Conservation (phyloP, 2,113 vertebrate species). For the Tupaia chinensis region DNA sequence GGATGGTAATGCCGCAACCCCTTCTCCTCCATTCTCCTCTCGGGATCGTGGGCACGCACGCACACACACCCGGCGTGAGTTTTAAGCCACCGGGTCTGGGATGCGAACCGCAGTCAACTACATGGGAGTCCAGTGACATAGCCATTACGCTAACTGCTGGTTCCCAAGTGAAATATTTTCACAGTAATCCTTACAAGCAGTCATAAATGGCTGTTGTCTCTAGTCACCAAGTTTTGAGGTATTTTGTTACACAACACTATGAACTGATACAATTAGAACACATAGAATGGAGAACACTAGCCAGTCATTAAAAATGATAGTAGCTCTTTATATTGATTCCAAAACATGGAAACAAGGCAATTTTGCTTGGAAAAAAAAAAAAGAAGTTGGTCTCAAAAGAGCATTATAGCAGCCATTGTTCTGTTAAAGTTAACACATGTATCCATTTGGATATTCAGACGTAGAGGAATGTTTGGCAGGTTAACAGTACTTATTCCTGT, state of each 20-base stretch:
- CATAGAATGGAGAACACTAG: conserved; percentile 1
- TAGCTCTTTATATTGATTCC: background rate
- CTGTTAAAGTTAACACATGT: background rate
- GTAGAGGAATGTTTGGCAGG: background rate
- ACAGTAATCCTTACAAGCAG: background rate
- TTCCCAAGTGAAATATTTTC: background rate
- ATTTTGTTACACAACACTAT: conserved; percentile 27
- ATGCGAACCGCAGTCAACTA: no score
- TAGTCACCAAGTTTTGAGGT: background rate
- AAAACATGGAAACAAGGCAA: background rate
- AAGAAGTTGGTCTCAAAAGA: background rate
- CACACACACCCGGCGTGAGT: no score
- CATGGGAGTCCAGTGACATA: no score
- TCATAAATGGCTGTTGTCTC: background rate
- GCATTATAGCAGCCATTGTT: background rate
- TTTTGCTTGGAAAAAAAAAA: background rate
- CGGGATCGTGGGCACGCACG: no score
- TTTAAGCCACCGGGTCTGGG: no score
- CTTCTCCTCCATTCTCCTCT: no score
- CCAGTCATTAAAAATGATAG: conserved; percentile 26
- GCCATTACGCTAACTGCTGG: no score
- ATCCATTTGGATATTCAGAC: background rate
- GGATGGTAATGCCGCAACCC: no score
- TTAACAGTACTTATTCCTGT: background rate
- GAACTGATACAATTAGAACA: conserved; percentile 46